phyloP scores from a whole-genome alignment of 2,888 invertebrate species.

The Polymixis flavicincta region DNA sequence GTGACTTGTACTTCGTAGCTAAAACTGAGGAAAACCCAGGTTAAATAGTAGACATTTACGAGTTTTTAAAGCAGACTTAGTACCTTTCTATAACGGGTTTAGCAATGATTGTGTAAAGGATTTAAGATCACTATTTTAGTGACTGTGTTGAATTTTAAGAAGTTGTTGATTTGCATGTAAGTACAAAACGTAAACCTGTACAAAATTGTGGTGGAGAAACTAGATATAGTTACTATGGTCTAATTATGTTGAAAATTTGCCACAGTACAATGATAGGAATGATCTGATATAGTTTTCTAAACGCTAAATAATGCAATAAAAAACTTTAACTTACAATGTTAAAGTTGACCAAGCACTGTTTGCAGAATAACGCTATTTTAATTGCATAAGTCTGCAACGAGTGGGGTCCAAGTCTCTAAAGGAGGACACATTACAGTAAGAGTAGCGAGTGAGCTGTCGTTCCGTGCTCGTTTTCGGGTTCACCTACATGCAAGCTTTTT shows the following conservation, averaged over 20 bases:
- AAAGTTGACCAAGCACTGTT: background rate
- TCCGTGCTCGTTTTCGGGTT: too few species aligned
- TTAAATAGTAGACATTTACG: slow-evolving; percentile 29
- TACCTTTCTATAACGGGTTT: slow-evolving; percentile 38
- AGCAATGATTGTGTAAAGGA: slow-evolving; percentile 11
- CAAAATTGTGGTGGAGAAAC: background rate
- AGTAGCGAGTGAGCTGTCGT: slow-evolving; percentile 34
- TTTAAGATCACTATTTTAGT: slow-evolving; percentile 13
- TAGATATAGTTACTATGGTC: background rate
- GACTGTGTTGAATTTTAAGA: slow-evolving; percentile 37
- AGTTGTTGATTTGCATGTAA: background rate
- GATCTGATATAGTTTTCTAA: background rate
- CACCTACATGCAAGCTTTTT: background rate
- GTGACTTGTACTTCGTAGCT: background rate
- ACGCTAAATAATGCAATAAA: background rate
- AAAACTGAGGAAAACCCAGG: background rate
- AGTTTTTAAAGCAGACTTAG: slow-evolving; percentile 3
- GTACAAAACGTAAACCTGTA: background rate
- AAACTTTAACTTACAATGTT: background rate
- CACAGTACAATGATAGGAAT: background rate
- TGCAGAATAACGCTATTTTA: slow-evolving; percentile 70
- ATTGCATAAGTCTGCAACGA: slow-evolving; percentile 72
- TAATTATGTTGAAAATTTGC: background rate
- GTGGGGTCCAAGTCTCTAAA: slow-evolving; percentile 68
- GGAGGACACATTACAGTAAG: background rate